Conservation (phyloP, 1,140 invertebrate species). For the Apis cerana region DNA sequence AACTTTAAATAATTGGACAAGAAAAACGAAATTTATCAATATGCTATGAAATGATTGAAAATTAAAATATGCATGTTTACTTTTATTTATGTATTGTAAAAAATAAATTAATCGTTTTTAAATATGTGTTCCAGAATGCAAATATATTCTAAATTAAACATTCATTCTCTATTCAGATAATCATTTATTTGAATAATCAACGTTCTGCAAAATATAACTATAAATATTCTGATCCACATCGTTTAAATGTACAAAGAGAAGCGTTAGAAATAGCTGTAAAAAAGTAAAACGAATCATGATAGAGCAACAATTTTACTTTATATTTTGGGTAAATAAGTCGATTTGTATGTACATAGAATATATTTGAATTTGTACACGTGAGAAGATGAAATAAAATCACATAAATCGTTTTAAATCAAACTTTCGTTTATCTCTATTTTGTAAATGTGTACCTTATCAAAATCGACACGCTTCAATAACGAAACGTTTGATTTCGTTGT, state of each 20-base stretch:
- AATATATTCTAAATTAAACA: no score
- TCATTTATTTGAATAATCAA: no score
- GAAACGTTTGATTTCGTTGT: slow-evolving; percentile 17
- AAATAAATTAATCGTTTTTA: no score
- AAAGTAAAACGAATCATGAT: not conserved
- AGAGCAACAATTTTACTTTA: slow-evolving; percentile 31
- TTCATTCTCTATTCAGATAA: no score
- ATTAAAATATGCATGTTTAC: no score
- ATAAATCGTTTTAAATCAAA: slow-evolving; percentile 52
- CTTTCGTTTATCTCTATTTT: not conserved
- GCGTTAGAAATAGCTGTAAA: not conserved
- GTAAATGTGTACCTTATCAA: slow-evolving; percentile 44
- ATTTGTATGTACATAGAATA: slow-evolving; percentile 44
- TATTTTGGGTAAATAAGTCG: slow-evolving; percentile 38
- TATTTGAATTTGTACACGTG: slow-evolving; percentile 25
- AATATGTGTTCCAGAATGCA: no score
- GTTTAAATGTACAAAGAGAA: slow-evolving; percentile 1
- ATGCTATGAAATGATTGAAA: no score
- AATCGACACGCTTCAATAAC: slow-evolving; percentile 42
- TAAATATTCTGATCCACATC: not conserved
- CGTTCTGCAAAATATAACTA: not conserved
- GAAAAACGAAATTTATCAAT: no score
- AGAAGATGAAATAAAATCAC: slow-evolving; percentile 50
- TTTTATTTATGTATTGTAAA: no score
- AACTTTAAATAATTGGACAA: no score